phyloP scores from a whole-genome alignment of 2,113 vertebrate genomes.

The Ascaphus truei region DNA sequence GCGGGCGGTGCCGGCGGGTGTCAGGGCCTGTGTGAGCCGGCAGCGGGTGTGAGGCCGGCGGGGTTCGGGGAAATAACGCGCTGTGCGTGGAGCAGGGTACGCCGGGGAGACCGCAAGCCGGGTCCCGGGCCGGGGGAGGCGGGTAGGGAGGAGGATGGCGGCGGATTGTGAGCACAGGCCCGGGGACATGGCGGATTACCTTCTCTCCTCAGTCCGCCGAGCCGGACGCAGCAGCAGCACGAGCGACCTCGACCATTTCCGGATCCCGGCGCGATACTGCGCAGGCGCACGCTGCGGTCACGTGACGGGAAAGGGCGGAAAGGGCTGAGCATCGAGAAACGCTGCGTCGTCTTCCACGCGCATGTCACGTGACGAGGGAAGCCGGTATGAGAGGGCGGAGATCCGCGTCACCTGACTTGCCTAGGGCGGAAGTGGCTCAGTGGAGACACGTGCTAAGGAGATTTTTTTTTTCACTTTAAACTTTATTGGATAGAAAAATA shows the following conservation, averaged over 20 bases:
- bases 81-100: constrained; percentile 31
- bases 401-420: not conserved
- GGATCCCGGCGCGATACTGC: constrained; percentile 76
- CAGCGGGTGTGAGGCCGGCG: not conserved
- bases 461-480: too few relatives aligned
- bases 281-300: constrained; percentile 53
- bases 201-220: constrained; percentile 85
- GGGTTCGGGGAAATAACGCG: not conserved
- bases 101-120: constrained; percentile 17
- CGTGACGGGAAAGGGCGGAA: constrained; percentile 44
- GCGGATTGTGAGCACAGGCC: constrained; percentile 35
- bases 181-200: constrained; percentile 54
- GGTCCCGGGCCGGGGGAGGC: constrained; percentile 2
- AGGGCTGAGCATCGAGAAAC: not conserved
- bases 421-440: not conserved
- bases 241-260: constrained; percentile 69
- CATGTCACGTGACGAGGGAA: constrained; percentile 1
- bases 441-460: not conserved
- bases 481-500: too few relatives aligned
- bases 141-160: constrained; percentile 40
- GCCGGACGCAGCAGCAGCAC: constrained; percentile 82
- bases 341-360: constrained; percentile 48
- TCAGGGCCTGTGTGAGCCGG: constrained; percentile 36
- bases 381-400: not conserved
- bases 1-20: not conserved